These are phyloP conservation scores for Chrysina gloriosa DNA, from an alignment of 2,888 invertebrate species.

Conservation along the genomic window DNA sequence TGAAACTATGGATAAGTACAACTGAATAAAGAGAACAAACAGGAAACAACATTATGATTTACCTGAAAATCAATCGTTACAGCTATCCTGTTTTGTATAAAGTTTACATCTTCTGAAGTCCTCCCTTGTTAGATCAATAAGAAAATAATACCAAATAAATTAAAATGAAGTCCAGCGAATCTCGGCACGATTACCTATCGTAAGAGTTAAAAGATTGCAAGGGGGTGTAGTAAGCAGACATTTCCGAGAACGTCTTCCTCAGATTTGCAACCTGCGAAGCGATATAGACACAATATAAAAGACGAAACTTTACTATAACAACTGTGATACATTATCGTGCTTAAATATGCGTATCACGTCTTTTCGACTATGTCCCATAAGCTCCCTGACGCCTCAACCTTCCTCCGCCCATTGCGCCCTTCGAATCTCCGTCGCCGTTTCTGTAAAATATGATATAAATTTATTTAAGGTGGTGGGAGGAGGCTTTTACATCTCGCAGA, in stretches of 20 bases:
- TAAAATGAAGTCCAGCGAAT: no score
- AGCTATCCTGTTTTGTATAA: no score
- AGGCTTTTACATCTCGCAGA: constrained; percentile 12
- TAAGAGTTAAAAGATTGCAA: no score
- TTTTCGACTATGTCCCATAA: constrained; percentile 1
- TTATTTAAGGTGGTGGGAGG: constrained; percentile 35
- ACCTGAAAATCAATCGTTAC: no score
- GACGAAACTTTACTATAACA: constrained; percentile 20
- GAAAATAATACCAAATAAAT: no score
- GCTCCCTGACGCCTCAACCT: constrained; percentile 8
- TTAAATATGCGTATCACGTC: constrained; percentile 34
- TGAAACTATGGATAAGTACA: no score
- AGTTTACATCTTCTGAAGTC: no score
- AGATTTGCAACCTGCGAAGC: constrained; percentile 26
- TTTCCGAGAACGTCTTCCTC: constrained; percentile 8
- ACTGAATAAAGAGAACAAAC: no score
- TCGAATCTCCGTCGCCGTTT: neutral
- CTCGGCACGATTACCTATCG: no score
- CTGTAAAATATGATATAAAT: constrained; percentile 31
- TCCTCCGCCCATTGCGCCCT: neutral
- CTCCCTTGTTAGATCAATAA: no score
- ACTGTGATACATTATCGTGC: constrained; percentile 25
- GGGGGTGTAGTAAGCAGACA: no score
- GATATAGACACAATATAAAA: constrained; percentile 27
- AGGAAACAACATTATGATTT: no score